A percentile compares a stretch with the other conserved stretches of the same genome.
Evolutionary conservation across 2,797 vertebrate species (phyloP).

Genomic region (Neosalanx taihuensis): DNA sequence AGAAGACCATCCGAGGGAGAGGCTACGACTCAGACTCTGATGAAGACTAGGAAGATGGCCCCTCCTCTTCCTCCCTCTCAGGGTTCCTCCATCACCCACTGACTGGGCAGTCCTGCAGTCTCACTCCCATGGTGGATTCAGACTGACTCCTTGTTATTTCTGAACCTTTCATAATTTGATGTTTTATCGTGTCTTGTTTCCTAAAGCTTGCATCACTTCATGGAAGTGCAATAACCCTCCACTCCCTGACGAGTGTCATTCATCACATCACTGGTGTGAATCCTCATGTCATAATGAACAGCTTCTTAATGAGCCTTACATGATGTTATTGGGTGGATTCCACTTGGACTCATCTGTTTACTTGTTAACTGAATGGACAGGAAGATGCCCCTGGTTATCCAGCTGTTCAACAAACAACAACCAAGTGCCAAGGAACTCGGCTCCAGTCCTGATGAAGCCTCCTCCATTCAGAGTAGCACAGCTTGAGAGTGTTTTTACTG

Average conservation of each 20-base stretch:
- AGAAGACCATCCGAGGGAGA: conserved; percentile 92
- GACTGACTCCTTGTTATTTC: conserved; percentile 11
- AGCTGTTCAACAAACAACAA: conserved; percentile 25
- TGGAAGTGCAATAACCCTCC: background rate
- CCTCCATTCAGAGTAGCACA: conserved; percentile 18
- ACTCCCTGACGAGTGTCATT: background rate
- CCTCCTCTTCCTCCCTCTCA: conserved; percentile 32
- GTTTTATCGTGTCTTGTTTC: no score
- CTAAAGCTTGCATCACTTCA: background rate
- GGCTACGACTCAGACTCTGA: conserved; percentile 88
- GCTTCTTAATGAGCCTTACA: background rate
- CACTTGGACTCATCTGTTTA: background rate
- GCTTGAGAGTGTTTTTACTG: conserved; percentile 22
- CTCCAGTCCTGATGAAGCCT: conserved; percentile 23
- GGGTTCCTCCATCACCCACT: conserved; percentile 52
- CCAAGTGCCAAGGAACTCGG: conserved; percentile 37
- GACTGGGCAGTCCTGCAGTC: conserved; percentile 3
- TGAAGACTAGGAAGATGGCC: conserved; percentile 79
- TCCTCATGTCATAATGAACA: background rate
- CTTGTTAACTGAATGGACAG: background rate
- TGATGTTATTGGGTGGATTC: background rate
- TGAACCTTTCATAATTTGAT: background rate
- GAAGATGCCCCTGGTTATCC: background rate
- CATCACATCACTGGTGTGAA: background rate
- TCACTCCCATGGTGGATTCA: conserved; percentile 13